Conservation (phyloP, 1,140 invertebrate genomes). For the Neoseiulus cucumeris region DNA sequence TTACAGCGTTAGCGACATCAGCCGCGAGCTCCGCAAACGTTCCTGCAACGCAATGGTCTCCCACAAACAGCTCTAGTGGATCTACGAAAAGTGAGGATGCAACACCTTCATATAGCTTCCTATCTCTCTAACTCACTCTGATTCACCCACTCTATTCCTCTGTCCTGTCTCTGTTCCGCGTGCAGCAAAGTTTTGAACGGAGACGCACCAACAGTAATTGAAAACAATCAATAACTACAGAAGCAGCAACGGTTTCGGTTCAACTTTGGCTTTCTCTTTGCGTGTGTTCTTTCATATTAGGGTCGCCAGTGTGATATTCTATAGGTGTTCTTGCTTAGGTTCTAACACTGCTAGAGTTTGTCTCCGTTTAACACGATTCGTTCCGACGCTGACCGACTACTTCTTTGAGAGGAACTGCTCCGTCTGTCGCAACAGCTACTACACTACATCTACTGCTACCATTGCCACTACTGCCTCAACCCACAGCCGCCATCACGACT, state of each 20-base stretch:
- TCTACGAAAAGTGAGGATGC: slow-evolving; percentile 9
- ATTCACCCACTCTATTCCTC: too few species aligned
- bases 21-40: neutral
- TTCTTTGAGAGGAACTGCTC: too few species aligned
- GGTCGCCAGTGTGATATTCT: neutral
- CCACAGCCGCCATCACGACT: too few species aligned
- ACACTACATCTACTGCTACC: too few species aligned
- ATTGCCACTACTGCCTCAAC: too few species aligned
- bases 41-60: neutral
- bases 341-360: too few species aligned
- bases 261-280: neutral
- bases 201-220: too few species aligned
- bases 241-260: neutral
- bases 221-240: neutral
- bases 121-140: neutral
- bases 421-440: too few species aligned
- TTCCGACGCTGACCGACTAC: neutral
- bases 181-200: too few species aligned
- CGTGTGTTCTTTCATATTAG: neutral
- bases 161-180: too few species aligned
- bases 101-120: neutral
- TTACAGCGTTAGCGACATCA: neutral
- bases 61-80: slow-evolving; percentile 6
- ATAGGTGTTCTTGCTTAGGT: neutral
- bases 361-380: neutral